Conservation (phyloP, 2,888 invertebrate genomes). For the Allacma fusca region DNA sequence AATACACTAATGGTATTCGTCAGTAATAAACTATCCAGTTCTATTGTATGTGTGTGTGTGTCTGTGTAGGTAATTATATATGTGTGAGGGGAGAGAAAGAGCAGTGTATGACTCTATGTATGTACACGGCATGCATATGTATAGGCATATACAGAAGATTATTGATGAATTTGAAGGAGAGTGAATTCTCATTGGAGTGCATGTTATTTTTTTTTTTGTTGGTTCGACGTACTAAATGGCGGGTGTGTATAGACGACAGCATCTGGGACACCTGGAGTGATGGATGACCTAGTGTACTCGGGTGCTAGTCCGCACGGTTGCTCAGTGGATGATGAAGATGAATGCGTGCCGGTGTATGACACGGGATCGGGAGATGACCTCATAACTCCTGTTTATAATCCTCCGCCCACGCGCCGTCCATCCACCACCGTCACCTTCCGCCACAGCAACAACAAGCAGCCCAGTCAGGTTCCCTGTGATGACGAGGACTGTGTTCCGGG, state of each 20-base stretch:
- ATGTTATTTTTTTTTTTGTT: not conserved
- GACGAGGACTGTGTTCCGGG: constrained; percentile 75
- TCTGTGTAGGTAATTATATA: not conserved
- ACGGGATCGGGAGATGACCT: constrained; percentile 88
- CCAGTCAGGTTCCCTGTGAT: constrained; percentile 70
- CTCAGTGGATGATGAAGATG: constrained; percentile 86
- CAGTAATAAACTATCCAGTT: too few relatives aligned
- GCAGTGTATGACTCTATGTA: too few relatives aligned
- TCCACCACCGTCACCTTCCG: constrained; percentile 58
- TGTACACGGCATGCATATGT: not conserved
- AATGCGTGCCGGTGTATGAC: constrained; percentile 84
- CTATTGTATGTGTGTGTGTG: not conserved
- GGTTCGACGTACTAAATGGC: not conserved
- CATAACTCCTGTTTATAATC: constrained; percentile 70
- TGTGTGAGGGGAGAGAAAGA: not conserved
- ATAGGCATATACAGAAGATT: not conserved
- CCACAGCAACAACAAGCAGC: constrained; percentile 47
- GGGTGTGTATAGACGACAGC: constrained; percentile 46
- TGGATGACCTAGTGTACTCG: constrained; percentile 90
- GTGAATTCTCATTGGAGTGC: not conserved
- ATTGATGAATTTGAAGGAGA: constrained; percentile 9
- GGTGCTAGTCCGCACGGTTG: constrained; percentile 70
- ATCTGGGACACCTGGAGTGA: constrained; percentile 63
- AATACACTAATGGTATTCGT: not conserved
- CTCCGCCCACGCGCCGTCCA: constrained; percentile 83